A percentile compares a stretch with the other conserved stretches of the same genome.
Evolutionary conservation across 2,888 invertebrate species (phyloP).

Genomic region (Melinopterus prodromus): DNA sequence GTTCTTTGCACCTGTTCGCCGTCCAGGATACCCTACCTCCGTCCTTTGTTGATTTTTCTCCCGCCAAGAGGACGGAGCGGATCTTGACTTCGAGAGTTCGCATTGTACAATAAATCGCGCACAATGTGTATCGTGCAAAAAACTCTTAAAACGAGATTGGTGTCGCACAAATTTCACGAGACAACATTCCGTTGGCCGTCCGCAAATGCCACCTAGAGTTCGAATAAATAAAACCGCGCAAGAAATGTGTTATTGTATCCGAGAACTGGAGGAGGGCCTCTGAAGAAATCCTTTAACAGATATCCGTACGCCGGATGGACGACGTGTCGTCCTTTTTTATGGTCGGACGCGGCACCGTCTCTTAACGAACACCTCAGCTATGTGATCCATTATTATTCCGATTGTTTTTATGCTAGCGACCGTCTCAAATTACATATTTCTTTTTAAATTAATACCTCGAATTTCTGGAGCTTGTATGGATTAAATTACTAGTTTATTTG

Average conservation of each 20-base stretch:
- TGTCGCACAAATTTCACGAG: constrained; percentile 24
- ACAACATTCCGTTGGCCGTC: constrained; percentile 28
- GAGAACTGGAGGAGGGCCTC: constrained; percentile 13
- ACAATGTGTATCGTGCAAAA: constrained; percentile 9
- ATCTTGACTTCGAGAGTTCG: background rate
- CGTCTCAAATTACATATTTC: constrained; percentile 24
- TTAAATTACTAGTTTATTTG: constrained; percentile 17
- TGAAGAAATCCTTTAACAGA: constrained; percentile 20
- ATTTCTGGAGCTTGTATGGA: constrained; percentile 24
- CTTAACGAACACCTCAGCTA: constrained; percentile 38
- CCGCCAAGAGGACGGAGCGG: background rate
- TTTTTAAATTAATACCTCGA: constrained; percentile 25
- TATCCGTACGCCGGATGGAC: constrained; percentile 11
- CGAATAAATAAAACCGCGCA: constrained; percentile 17
- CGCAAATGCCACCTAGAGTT: constrained; percentile 23
- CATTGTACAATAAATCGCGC: constrained; percentile 11
- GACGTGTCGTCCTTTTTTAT: constrained; percentile 24
- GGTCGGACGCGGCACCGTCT: constrained; percentile 14
- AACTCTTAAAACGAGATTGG: constrained; percentile 9
- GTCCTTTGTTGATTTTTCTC: background rate
- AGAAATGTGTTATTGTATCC: constrained; percentile 7
- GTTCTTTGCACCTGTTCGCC: background rate
- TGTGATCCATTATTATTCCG: constrained; percentile 38
- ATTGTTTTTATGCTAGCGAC: constrained; percentile 14
- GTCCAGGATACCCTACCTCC: background rate